Evolutionary conservation across 2,797 vertebrate species (phyloP).

Genomic region (Gallinago solitaria): DNA sequence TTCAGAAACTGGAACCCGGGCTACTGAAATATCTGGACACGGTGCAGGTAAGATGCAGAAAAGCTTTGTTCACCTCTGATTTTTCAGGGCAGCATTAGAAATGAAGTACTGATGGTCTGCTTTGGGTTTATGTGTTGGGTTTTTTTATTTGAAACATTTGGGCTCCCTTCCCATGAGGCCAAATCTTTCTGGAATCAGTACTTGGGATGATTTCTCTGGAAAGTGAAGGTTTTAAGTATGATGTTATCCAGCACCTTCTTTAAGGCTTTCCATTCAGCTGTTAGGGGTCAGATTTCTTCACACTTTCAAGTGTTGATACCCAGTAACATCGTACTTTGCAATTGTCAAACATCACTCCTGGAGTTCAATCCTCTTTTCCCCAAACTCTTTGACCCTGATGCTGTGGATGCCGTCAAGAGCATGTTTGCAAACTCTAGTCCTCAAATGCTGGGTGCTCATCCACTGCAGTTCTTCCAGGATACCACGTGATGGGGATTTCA

Average conservation of each 20-base stretch:
- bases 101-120: background rate
- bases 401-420: background rate
- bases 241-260: background rate
- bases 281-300: background rate
- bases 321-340: background rate
- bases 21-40: constrained; percentile 78
- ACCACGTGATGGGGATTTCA: background rate
- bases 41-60: constrained; percentile 80
- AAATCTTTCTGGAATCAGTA: background rate
- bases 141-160: background rate
- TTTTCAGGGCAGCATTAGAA: background rate
- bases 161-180: background rate
- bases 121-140: background rate
- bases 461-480: background rate
- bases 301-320: background rate
- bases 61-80: background rate
- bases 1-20: constrained; percentile 79
- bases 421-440: background rate
- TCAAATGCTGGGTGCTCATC: background rate
- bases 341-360: rapidly evolving
- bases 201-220: background rate
- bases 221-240: background rate
- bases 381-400: background rate
- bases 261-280: background rate
- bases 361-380: background rate